Conservation (phyloP, 30 jellyfish, hydroid and myxozoan species). For the Turritopsis dohrnii region DNA sequence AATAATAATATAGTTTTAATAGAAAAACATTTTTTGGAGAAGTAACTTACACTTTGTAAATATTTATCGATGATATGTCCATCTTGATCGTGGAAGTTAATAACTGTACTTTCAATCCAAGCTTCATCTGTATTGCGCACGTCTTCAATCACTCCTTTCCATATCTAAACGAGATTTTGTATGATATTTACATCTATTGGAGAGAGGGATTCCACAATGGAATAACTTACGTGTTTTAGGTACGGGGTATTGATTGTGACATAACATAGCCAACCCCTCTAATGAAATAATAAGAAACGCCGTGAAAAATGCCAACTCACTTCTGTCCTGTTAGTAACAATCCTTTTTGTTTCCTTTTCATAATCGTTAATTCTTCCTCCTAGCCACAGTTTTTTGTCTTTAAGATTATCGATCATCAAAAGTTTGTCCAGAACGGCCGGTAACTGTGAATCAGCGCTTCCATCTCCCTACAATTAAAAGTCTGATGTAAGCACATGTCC, state of each 20-base stretch:
- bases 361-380: not conserved
- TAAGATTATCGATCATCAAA: not conserved
- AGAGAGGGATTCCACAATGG: no score
- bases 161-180: not conserved
- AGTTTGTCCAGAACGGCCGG: not conserved
- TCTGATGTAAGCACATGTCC: no score
- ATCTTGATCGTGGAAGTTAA: constrained; percentile 55
- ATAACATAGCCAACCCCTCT: no score
- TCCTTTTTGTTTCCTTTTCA: not conserved
- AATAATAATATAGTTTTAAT: no score
- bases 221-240: no score
- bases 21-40: not conserved
- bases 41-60: constrained; percentile 5
- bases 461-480: not conserved
- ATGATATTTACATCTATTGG: no score
- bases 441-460: not conserved
- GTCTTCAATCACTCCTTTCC: constrained; percentile 33
- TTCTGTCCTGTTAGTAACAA: not conserved
- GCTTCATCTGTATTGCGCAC: constrained; percentile 63
- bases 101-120: constrained; percentile 55
- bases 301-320: not conserved
- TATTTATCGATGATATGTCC: constrained; percentile 31
- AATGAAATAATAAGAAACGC: no score
- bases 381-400: not conserved
- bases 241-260: no score